Evolutionary conservation across 2,797 vertebrate species (phyloP), one percentile per base, ranked within the genome.

Genomic region (Acanthis flammea): DNA sequence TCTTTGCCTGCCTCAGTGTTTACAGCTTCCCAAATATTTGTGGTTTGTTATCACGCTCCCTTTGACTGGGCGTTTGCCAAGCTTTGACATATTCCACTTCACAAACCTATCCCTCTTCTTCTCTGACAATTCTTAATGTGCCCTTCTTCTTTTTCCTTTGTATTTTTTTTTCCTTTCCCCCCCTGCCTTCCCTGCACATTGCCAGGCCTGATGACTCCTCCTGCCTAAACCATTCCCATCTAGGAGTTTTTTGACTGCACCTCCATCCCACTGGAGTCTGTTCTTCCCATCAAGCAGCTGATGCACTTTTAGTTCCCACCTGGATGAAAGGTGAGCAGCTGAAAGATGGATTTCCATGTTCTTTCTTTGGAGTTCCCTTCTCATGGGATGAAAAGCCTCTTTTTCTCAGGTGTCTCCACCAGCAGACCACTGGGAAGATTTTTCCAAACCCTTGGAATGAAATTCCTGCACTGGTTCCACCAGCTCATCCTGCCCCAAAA

Each of bases 1-100:
- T 86, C 54, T 60, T 50, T 13, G 45, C 42, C 78, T 74, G 65
- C 57, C 57, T 88, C 55, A 30, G 15, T 81, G 65, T 91, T 96
- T 92, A 62, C 11, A 15, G 50, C 35, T 95, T 80, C n/a, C 84
- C 68, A 93, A 31, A 95, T 94, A 90, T 75, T 89, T 94, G 75
- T 62, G 78, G 41, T 73, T 86, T 77, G 31, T 77, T 95, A 90
- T 88, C 91, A 60, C 0, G 0, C 62, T 93, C 23, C 24, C 44
- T 89, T 66, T 66, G 39, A 19, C 78, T 94, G 94, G 89, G 54
- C 39, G 30, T 45, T 88, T 90, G 85, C 89, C 91, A 94, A 90
- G 51, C 66, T 88, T 53, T 84, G 87, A 84, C 47, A 4, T 78
- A 83, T 48, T 86, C 77, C 58, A 45, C 91, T 93, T 93, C 72